A percentile compares a stretch with the other conserved stretches of the same genome.
Conservation (phyloP, 2,888 invertebrate genomes). For the Parapristionchus giblindavisi region DNA sequence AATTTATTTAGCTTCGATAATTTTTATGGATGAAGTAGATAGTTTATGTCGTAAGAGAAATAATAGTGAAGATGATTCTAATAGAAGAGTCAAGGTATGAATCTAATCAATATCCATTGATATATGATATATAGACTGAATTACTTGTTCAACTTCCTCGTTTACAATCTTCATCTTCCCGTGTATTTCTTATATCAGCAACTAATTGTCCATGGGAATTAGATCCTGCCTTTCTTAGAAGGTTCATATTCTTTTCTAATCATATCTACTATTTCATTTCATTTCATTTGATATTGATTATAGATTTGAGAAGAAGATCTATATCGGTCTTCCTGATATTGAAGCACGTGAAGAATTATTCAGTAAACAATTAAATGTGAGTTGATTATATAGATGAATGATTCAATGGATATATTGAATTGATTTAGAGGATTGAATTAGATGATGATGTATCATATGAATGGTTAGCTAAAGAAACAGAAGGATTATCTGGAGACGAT, state of each 20-base stretch:
- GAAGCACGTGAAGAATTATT: conserved; percentile 39
- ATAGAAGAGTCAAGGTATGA: conserved; percentile 73
- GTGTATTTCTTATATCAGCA: conserved; percentile 74
- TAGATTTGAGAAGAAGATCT: conserved; percentile 74
- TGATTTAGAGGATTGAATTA: not conserved
- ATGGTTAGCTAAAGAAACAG: conserved; percentile 71
- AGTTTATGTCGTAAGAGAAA: conserved; percentile 74
- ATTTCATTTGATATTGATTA: conserved; percentile 59
- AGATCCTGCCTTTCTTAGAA: conserved; percentile 72
- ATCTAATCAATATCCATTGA: not conserved
- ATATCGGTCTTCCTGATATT: conserved; percentile 74
- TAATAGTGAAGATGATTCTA: conserved; percentile 73
- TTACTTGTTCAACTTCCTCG: conserved; percentile 75
- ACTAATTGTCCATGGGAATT: conserved; percentile 78
- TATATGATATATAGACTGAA: conserved; percentile 71
- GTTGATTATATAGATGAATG: not conserved
- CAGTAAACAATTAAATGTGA: conserved; percentile 30
- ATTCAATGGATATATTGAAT: not conserved
- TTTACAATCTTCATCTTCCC: conserved; percentile 57
- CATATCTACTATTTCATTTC: not conserved
- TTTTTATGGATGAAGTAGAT: conserved; percentile 77
- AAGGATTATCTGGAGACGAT: conserved; percentile 76
- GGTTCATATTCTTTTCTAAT: too few relatives aligned
- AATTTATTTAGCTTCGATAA: conserved; percentile 69
- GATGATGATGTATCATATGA: conserved; percentile 66